Evolutionary conservation across 35 echinoderm and acorn worm genomes (phyloP).

Genomic region (Ophioderma brevispina): DNA sequence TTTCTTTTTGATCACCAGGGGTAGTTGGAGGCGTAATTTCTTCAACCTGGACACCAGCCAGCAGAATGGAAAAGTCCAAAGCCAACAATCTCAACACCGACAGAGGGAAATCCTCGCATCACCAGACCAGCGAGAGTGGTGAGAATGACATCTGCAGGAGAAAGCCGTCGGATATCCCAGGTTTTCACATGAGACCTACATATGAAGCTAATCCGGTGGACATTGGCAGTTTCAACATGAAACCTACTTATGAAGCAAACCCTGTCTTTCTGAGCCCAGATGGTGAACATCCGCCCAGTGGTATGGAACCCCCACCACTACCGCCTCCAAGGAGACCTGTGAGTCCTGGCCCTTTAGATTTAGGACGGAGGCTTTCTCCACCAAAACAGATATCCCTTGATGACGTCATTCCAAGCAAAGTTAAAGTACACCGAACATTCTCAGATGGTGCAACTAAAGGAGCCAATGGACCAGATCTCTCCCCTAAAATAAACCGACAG

Average conservation of each 20-base stretch:
- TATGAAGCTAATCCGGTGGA: background rate
- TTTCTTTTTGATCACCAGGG: background rate
- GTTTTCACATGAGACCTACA: background rate
- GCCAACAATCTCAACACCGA: background rate
- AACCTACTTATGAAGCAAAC: background rate
- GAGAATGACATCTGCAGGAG: background rate
- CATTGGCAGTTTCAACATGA: background rate
- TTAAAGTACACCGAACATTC: background rate
- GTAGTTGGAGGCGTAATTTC: background rate
- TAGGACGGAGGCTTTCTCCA: background rate
- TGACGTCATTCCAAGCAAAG: background rate
- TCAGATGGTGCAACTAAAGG: background rate
- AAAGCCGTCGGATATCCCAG: background rate
- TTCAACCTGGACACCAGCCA: background rate
- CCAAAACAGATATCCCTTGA: slow-evolving; percentile 22
- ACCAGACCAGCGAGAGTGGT: background rate
- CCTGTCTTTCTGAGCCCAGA: background rate
- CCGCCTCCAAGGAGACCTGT: slow-evolving; percentile 55
- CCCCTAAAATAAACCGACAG: background rate
- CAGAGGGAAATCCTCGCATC: background rate
- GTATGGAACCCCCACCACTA: slow-evolving; percentile 50
- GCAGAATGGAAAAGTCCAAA: background rate
- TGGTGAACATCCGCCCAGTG: background rate
- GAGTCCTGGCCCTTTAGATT: slow-evolving; percentile 28
- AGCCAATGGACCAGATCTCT: background rate